phyloP scores from a whole-genome alignment of 1,140 invertebrate species.

The Holcopasites calliopsidis region DNA sequence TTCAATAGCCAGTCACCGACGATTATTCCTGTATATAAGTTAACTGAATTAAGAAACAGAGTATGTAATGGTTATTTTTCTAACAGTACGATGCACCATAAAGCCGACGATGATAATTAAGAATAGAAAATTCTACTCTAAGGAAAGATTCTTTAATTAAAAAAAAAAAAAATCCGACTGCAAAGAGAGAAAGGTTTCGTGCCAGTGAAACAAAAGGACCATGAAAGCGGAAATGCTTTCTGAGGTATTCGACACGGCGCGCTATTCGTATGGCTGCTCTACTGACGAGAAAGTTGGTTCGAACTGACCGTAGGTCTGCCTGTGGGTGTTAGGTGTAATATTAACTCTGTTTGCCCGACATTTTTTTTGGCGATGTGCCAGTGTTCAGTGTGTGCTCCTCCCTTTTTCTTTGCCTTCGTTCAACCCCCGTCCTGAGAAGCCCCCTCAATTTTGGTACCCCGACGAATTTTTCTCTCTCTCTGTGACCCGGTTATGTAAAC shows the following conservation, averaged over 20 bases:
- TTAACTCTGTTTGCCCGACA: constrained; percentile 74
- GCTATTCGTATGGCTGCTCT: constrained; percentile 50
- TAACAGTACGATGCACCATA: constrained; percentile 8
- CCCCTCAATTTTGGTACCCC: background rate
- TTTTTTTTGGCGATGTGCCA: constrained; percentile 74
- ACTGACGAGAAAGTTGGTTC: constrained; percentile 74
- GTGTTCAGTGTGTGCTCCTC: constrained; percentile 70
- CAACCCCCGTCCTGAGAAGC: background rate
- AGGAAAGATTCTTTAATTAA: background rate
- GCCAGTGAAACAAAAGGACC: background rate
- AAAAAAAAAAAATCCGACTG: background rate
- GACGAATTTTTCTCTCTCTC: constrained; percentile 5
- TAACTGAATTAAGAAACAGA: background rate
- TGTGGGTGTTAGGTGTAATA: constrained; percentile 79
- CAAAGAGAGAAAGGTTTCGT: background rate
- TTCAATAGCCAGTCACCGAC: constrained; percentile 30
- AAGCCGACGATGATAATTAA: constrained; percentile 25
- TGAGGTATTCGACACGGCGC: constrained; percentile 70
- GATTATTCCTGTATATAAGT: background rate
- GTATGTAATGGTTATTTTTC: constrained; percentile 32
- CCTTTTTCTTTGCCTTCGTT: constrained; percentile 4
- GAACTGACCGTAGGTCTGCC: constrained; percentile 77
- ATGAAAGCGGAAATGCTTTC: background rate
- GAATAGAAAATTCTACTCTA: constrained; percentile 19
- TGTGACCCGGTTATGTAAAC: constrained; percentile 26